These are phyloP conservation scores for Ictidomys tridecemlineatus DNA, from an alignment of 2,113 vertebrate genomes.

Conservation along the genomic window DNA sequence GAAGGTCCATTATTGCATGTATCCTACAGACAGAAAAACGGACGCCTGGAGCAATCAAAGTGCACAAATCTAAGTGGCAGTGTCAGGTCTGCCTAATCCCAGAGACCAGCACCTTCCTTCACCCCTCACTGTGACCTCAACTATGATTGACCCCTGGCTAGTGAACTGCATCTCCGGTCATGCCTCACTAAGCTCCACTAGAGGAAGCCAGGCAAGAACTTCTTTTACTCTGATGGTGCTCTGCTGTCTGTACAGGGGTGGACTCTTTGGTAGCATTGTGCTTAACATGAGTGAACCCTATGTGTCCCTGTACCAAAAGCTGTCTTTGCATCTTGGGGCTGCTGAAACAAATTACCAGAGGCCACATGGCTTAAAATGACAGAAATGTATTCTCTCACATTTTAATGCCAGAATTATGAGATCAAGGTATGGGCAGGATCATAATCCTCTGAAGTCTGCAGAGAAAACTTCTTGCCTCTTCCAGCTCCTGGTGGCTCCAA, in stretches of 20 bases:
- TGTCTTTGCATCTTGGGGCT: neutral
- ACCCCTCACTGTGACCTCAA: neutral
- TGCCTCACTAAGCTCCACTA: neutral
- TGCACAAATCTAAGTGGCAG: neutral
- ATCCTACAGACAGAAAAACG: neutral
- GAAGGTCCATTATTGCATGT: neutral
- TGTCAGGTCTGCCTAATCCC: neutral
- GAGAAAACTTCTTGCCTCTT: neutral
- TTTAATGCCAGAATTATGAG: neutral
- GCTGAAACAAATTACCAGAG: neutral
- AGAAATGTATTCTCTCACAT: neutral
- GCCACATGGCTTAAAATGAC: neutral
- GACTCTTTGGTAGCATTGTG: neutral
- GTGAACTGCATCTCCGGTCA: neutral
- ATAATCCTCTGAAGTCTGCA: neutral
- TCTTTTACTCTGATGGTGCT: neutral
- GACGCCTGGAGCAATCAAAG: neutral
- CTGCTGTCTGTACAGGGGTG: neutral
- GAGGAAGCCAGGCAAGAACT: neutral
- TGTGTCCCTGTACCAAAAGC: fast-evolving
- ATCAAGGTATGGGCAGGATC: neutral
- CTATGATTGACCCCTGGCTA: neutral
- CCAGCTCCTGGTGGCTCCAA: neutral
- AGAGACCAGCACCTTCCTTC: neutral
- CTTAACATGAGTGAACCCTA: neutral